Percentiles rank a stretch among this genome's conserved stretches.
Conservation (phyloP, 1,140 invertebrate genomes). For the Batillaria attramentaria region DNA sequence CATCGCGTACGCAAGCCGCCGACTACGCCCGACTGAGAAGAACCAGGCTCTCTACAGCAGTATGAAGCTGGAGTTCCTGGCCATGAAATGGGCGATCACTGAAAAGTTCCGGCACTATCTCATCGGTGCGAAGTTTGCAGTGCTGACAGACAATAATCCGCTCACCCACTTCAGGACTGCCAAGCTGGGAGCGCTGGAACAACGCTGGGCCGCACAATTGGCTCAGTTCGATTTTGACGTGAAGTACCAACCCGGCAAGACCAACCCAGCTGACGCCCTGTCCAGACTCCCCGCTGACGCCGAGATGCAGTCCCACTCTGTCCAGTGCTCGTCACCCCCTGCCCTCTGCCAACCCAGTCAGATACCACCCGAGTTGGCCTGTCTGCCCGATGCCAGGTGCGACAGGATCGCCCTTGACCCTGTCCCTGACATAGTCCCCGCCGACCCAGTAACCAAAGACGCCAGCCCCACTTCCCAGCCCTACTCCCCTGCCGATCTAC, state of each 20-base stretch:
- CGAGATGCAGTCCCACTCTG: too few species aligned
- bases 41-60: slow-evolving; percentile 30
- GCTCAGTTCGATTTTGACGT: slow-evolving; percentile 27
- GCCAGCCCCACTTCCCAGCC: neutral
- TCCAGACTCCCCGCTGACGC: neutral
- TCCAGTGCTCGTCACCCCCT: too few species aligned
- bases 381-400: neutral
- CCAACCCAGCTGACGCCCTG: slow-evolving; percentile 29
- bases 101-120: slow-evolving; percentile 34
- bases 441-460: neutral
- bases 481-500: neutral
- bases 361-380: neutral
- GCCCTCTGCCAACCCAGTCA: neutral
- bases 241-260: slow-evolving; percentile 9
- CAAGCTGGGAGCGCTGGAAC: slow-evolving; percentile 47
- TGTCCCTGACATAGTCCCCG: neutral
- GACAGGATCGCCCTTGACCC: neutral
- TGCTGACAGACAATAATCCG: slow-evolving; percentile 49
- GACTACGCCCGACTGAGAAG: slow-evolving; percentile 35
- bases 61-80: slow-evolving; percentile 30
- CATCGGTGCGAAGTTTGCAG: slow-evolving; percentile 31
- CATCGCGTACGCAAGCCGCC: slow-evolving; percentile 34
- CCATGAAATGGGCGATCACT: slow-evolving; percentile 30
- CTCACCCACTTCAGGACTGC: slow-evolving; percentile 40
- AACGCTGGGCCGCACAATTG: slow-evolving; percentile 41